Evolutionary conservation across 2,888 invertebrate species (phyloP).

Genomic region (Blastobasis lacticolella): DNA sequence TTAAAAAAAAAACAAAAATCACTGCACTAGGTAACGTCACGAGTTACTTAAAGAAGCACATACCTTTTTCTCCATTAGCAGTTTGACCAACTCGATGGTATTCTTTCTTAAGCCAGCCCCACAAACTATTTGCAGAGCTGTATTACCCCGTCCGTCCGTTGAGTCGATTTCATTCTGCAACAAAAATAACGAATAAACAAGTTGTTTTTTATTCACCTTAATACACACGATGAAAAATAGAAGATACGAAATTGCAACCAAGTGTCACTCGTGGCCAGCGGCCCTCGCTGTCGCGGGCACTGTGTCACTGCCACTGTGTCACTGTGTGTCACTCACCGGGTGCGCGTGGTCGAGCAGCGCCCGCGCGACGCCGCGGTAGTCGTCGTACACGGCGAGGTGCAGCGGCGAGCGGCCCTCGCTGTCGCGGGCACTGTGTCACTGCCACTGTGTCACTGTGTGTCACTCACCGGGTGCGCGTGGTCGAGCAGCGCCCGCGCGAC

Average conservation of each 20-base stretch:
- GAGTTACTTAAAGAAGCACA: background rate
- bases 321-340: no score
- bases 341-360: no score
- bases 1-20: background rate
- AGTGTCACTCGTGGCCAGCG: no score
- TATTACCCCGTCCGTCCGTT: slow-evolving; percentile 73
- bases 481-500: slow-evolving; percentile 27
- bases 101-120: slow-evolving; percentile 41
- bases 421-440: no score
- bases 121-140: slow-evolving; percentile 78
- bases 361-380: no score
- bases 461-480: slow-evolving; percentile 22
- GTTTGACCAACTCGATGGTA: slow-evolving; percentile 40
- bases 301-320: no score
- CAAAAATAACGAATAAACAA: background rate
- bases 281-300: no score
- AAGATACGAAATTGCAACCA: no score
- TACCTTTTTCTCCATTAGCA: slow-evolving; percentile 62
- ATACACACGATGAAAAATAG: no score
- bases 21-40: no score
- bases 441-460: no score
- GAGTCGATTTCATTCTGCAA: slow-evolving; percentile 63
- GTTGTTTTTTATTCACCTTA: no score
- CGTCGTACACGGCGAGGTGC: background rate
- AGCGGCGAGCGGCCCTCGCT: background rate